Evolutionary conservation across 2,113 vertebrate genomes (phyloP), one percentile per base, ranked within the genome.

Genomic region (Cynoglossus semilaevis): DNA sequence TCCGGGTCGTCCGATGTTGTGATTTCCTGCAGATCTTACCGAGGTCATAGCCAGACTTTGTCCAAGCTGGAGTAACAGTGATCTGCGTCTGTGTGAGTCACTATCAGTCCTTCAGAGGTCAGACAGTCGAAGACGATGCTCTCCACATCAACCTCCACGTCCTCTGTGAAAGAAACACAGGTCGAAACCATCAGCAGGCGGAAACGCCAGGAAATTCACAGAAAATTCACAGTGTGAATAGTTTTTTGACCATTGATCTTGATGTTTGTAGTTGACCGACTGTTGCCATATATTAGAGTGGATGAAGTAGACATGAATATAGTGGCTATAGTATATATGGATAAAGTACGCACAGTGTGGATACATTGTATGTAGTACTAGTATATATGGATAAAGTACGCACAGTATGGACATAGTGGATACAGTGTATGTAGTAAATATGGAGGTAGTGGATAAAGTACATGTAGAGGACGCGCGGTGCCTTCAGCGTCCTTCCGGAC

Each of bases 101-200:
- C 48, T 5, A 76, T 81, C 78, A 91, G 86, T 47, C 90, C 83
- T 8, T 94, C 91, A 46, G 89, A 84, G 15, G 91, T 90, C 74
- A 91, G 71, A 5, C 88, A 88, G 1, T 88, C 76, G 3, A 94
- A 93, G 67, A 92, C 90, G 8, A 85, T 72, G 19, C 91, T 91
- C 15, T 98, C 94, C 82, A 96, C 94, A 0, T 97, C 94, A 38
- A 96, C 89, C 74, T 96, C 94, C 0, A 90, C 89, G 8, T 98
- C 95, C 84, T 98, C 95, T 96, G 91, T n/a, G 75, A 76, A 1
- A 16, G 10, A 5, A 15, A 2, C 5, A 22, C 18, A 45, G 12
- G 40, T 56, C 34, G 42, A 1, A 50, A 22, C 5, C 19, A 18
- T 63, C n/a, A 76, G 51, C 7, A 42, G 29, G 40, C 6, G 7